Evolutionary conservation across 1,140 invertebrate species (phyloP), one percentile per base, ranked within the genome.

Genomic region (Helicoverpa zea): DNA sequence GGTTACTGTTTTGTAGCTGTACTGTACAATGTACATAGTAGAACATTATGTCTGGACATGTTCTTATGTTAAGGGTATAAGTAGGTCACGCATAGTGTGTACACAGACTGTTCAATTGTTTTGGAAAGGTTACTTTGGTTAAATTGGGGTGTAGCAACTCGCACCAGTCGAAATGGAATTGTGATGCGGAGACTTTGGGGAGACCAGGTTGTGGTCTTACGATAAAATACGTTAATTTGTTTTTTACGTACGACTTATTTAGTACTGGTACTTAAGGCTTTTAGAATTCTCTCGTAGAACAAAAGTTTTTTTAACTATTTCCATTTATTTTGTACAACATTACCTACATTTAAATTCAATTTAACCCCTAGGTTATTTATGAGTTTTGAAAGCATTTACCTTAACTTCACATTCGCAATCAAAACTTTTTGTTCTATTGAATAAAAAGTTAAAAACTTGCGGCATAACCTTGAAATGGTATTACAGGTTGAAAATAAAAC

Each of bases 11-110:
- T 16, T 64, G 61, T 43, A 7, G 35, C 43, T 7, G n/a, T 11
- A n/a, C 2, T 11, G 63, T 66, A 49, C 10, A 13, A 18, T 16
- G 1, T 12, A 49, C 47, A 16, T 68, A 49, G 43, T 18, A 4
- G 35, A 7, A 43, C 35, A 43, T 43, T 43, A 43, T 11, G 64
- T 68, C 9, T 59, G 54, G 18, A 29, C 5, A 49, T 49, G 30
- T 18, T 18, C 54, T 59, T 72, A 30, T 12, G 12, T 58, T 2
- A 2, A 23, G 18, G 18, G 43, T 30, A 76, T 68, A 68, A 70
- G 52, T 66, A 47, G 63, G 80, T 75, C 80, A 76, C 43, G 43
- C 47, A 61, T 54, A 74, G 16, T 10, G 10, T 11, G n/a, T 49
- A 23, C 47, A 68, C 43, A 18, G 35, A 43, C 35, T 16, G 54